These are phyloP conservation scores for Chesias legatella DNA, from an alignment of 2,888 invertebrate species.

Conservation along the genomic window DNA sequence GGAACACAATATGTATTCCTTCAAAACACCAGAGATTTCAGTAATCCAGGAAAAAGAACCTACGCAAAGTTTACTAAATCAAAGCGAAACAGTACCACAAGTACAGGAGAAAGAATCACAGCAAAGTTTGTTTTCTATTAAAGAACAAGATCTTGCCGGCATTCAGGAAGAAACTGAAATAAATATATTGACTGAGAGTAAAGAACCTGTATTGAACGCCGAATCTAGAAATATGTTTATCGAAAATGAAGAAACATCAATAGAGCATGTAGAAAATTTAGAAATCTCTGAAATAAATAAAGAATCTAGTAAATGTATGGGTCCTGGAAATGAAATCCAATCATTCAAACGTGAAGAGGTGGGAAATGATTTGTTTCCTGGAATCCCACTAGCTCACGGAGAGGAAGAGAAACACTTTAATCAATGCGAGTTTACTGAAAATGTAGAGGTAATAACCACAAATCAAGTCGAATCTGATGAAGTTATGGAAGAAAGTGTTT, in stretches of 20 bases:
- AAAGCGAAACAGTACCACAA: no score
- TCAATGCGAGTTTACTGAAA: slow-evolving; percentile 18
- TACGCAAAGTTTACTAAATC: no score
- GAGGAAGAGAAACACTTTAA: slow-evolving; percentile 8
- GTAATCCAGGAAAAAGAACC: background rate
- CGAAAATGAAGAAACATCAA: no score
- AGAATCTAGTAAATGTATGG: background rate
- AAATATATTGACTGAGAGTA: slow-evolving; percentile 1
- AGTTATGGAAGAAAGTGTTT: slow-evolving; percentile 13
- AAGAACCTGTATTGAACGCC: background rate
- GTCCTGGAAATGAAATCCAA: slow-evolving; percentile 5
- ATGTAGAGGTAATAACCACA: slow-evolving; percentile 21
- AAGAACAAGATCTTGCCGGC: background rate
- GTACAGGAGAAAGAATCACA: no score
- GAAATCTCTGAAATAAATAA: background rate
- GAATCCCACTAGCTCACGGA: slow-evolving; percentile 8
- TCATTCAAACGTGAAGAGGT: slow-evolving; percentile 1
- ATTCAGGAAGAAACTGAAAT: slow-evolving; percentile 13
- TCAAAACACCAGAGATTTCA: slow-evolving; percentile 1
- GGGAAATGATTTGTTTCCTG: slow-evolving; percentile 1
- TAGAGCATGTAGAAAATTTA: no score
- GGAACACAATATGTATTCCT: slow-evolving; percentile 3
- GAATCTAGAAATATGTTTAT: no score
- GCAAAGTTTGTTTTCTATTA: no score
- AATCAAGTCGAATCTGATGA: slow-evolving; percentile 13